Conservation (phyloP, 1,140 invertebrate genomes). For the Lordiphosa mommai region DNA sequence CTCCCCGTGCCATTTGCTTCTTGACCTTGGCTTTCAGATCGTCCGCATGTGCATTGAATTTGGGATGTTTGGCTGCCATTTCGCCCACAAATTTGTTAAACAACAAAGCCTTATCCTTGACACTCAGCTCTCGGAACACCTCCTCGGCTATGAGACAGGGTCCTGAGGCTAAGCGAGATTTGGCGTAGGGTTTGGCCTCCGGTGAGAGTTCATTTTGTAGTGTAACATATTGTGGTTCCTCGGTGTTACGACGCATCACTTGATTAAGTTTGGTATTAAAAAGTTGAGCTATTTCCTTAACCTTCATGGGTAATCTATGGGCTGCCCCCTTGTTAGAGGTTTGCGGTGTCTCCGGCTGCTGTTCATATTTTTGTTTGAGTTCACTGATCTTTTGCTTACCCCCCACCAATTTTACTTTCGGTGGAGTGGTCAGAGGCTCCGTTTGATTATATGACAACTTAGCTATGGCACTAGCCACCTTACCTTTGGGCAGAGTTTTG, state of each 20-base stretch:
- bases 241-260: conserved; percentile 37
- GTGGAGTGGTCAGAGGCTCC: not conserved
- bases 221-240: conserved; percentile 33
- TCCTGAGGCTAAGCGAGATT: not conserved
- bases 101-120: conserved; percentile 67
- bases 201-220: conserved; percentile 58
- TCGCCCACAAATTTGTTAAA: conserved; percentile 72
- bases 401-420: conserved; percentile 25
- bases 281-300: conserved; percentile 67
- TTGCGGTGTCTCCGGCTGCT: conserved; percentile 3
- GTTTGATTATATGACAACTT: conserved; percentile 36
- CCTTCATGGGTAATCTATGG: conserved; percentile 45
- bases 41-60: conserved; percentile 55
- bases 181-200: conserved; percentile 10
- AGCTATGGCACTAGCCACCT: conserved; percentile 65
- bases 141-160: conserved; percentile 66
- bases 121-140: conserved; percentile 66
- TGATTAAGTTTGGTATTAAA: conserved; percentile 66
- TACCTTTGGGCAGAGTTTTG: conserved; percentile 30
- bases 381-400: conserved; percentile 48
- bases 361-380: conserved; percentile 57
- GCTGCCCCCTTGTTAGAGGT: not conserved
- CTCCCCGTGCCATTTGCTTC: conserved; percentile 56
- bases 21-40: conserved; percentile 49
- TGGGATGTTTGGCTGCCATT: conserved; percentile 63